Base-by-base conservation (phyloP, 2,888 invertebrate species). In the Melangyna quadrimaculata region DNA sequence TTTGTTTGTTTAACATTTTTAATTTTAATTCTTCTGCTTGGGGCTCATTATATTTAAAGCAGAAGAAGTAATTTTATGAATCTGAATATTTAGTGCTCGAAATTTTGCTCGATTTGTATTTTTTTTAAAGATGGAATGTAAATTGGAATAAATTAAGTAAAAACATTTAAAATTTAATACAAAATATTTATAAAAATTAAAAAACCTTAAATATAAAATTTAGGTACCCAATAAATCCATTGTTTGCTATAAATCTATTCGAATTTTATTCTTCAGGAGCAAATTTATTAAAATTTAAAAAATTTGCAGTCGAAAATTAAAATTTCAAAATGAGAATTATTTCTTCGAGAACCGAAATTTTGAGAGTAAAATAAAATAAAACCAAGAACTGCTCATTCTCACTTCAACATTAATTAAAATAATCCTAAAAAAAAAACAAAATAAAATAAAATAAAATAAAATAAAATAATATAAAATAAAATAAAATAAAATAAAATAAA, bases 11-110 rank as follows among this genome's bases (percentile, higher is more conserved):
- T 19, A 40, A 51, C n/a, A 37, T 53, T 57, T 51, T 37, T 1
- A 51, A 35, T n/a, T 59, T 24, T 61, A 27, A 63, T 86, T 29
- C 77, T 86, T 78, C 81, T 81, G 86, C 86, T 69, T 78, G 81
- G 86, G 86, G 86, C 86, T 86, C 86, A 81, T n/a, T n/a, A n/a
- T 29, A 70, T 74, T 71, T 67, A 32, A 65, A 81, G 86, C 81
- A 86, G 86, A 86, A 86, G 78, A 48, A 86, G 86, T 51, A 53
- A 72, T 37, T 3, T 19, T 35, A 27, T 65, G 3, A 9, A 7
- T 32, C 37, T 35, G 37, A 59, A 45, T 27, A 27, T 40, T 70
- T 5, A 69, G 27, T 40, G 32, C 14, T 12, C 22, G 48, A 48
- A 35, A 51, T 4, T 29, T n/a, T 43, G 2, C 24, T 10, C 1